These are phyloP conservation scores for Sapayoa aenigma DNA, from an alignment of 2,113 vertebrate genomes.

Conservation along the genomic window DNA sequence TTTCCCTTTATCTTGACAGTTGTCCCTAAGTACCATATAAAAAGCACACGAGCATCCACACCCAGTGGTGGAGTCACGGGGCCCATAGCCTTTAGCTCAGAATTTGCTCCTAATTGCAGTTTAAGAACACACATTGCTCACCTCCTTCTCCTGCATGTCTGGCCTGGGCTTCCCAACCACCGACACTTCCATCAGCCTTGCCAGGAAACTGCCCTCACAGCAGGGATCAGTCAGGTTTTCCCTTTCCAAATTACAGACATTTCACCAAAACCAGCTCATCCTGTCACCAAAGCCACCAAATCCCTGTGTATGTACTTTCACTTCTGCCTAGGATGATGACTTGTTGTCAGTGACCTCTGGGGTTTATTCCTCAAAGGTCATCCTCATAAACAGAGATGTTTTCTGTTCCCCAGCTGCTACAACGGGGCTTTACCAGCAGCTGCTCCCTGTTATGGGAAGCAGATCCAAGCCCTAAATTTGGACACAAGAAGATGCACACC, in stretches of 20 bases:
- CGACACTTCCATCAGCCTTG: background rate
- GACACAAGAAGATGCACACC: background rate
- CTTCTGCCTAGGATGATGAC: background rate
- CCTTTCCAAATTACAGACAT: background rate
- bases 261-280: background rate
- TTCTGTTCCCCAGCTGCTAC: background rate
- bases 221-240: background rate
- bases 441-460: fast-evolving
- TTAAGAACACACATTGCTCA: background rate
- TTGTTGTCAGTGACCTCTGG: background rate
- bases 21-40: fast-evolving
- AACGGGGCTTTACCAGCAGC: background rate
- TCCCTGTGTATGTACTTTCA: background rate
- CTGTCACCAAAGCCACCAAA: background rate
- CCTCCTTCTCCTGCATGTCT: fast-evolving
- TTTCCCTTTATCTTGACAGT: background rate
- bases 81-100: background rate
- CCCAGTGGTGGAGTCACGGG: background rate
- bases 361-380: background rate
- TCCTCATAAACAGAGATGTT: background rate
- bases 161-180: background rate
- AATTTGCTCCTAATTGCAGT: background rate
- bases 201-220: background rate
- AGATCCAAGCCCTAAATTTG: background rate
- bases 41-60: background rate